Evolutionary conservation across 1,140 invertebrate genomes (phyloP), one percentile per base, ranked within the genome.

Genomic region (Scaptodrosophila lebanonensis): DNA sequence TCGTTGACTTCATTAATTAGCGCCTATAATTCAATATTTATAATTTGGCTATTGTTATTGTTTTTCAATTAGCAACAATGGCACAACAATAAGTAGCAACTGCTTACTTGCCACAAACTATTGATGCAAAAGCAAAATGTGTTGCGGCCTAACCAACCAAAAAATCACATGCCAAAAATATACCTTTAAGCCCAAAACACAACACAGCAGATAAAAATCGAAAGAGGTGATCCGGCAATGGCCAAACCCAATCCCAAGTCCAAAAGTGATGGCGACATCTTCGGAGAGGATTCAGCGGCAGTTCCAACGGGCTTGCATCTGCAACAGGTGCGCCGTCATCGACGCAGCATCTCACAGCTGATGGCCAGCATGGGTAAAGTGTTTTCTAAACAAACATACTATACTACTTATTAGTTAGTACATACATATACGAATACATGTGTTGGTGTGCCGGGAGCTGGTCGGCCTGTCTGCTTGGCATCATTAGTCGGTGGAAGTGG

Each of bases 291-390:
- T 40, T 15, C 32, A 27, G 32, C 32, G 57, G 29, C 29, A 53
- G 29, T 42, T 49, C 27, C 58, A 13, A 43, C 38, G 13, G 56
- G 39, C 20, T 13, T 62, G 62, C 71, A 58, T 5, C 39, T 48
- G 9, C 27, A 59, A 16, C 64, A 61, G 40, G 73, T 85, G 38
- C 75, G 51, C 53, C 84, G 84, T 50, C 85, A 86, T 71, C 75
- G 83, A 35, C 84, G 85, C 48, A 86, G 85, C 63, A 86, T 86
- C 11, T 86, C 84, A 49, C 84, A 86, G 66, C 70, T 86, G 58
- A 85, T 86, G 61, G 83, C 71, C 11, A 83, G 70, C 65, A 79
- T 86, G 76, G 85, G 85, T 86, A 86, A 84, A 51, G 32, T 15
- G 29, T 15, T 13, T 39, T n/a, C n/a, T n/a, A n/a, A n/a, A n/a